Evolutionary conservation across 2,888 invertebrate genomes (phyloP).

Genomic region (Parascotia fuliginaria): DNA sequence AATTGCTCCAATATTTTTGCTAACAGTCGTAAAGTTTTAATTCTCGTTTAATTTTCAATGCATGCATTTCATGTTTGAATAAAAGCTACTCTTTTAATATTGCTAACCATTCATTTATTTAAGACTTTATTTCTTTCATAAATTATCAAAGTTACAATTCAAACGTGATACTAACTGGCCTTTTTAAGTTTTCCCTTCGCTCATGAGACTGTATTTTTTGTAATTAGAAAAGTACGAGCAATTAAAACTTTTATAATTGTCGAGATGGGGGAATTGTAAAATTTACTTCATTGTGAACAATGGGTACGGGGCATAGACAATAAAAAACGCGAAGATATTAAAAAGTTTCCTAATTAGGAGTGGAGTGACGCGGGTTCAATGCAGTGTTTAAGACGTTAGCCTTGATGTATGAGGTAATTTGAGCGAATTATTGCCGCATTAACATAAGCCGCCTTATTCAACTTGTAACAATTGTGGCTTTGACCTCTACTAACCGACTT

Average conservation of each 20-base stretch:
- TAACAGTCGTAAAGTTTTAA: conserved; percentile 19
- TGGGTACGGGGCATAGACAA: conserved; percentile 75
- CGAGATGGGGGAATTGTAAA: conserved; percentile 73
- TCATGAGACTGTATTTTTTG: conserved; percentile 80
- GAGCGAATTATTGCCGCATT: conserved; percentile 8
- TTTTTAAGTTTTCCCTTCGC: conserved; percentile 61
- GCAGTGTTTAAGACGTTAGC: conserved; percentile 50
- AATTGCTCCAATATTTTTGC: conserved; percentile 19
- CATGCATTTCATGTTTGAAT: conserved; percentile 22
- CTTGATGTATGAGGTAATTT: conserved; percentile 34
- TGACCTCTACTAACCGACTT: conserved; percentile 1
- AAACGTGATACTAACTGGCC: conserved; percentile 46
- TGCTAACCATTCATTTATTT: conserved; percentile 41
- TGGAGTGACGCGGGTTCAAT: conserved; percentile 64
- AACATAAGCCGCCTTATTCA: conserved; percentile 1
- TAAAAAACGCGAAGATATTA: conserved; percentile 71
- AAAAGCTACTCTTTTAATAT: conserved; percentile 31
- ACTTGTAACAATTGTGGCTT: background rate
- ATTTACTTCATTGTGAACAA: conserved; percentile 80
- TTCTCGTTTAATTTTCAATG: conserved; percentile 18
- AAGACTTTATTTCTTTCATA: conserved; percentile 49
- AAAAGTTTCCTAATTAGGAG: conserved; percentile 80
- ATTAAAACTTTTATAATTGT: conserved; percentile 86
- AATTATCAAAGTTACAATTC: conserved; percentile 51
- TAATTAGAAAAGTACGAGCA: conserved; percentile 83